phyloP scores from a whole-genome alignment of 2,113 vertebrate genomes.

The Irena cyanogastra region DNA sequence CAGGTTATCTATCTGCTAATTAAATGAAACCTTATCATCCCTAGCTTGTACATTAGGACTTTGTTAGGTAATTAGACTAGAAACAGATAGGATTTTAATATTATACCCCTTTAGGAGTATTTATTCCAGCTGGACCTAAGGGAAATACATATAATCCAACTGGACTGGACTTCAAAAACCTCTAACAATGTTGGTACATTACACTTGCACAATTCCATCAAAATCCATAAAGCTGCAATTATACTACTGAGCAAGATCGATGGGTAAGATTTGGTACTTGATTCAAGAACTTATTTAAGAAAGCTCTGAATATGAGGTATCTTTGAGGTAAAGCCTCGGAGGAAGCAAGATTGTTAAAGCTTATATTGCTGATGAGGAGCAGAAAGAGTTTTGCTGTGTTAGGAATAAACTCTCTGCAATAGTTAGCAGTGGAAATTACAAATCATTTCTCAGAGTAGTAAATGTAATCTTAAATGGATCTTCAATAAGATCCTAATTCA shows the following conservation, averaged over 20 bases:
- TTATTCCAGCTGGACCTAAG: not conserved
- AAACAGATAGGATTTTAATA: not conserved
- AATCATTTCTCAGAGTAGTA: not conserved
- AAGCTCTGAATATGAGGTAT: not conserved
- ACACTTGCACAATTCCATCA: not conserved
- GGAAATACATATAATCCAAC: not conserved
- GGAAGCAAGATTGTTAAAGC: not conserved
- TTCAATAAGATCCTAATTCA: constrained; percentile 35
- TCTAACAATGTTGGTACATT: not conserved
- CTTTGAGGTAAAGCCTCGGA: not conserved
- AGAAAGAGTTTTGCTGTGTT: not conserved
- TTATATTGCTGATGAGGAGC: not conserved
- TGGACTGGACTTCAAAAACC: not conserved
- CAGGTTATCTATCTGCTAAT: not conserved
- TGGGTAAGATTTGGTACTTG: not conserved
- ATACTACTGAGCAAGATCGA: not conserved
- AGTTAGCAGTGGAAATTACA: not conserved
- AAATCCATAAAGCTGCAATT: not conserved
- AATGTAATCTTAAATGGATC: constrained; percentile 37
- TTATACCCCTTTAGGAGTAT: not conserved
- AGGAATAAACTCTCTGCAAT: not conserved
- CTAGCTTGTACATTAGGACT: not conserved
- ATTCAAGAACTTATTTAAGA: not conserved
- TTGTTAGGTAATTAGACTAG: not conserved
- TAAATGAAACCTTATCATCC: not conserved